Evolutionary conservation across 2,888 invertebrate genomes (phyloP).

Genomic region (Lomographa bimaculata): DNA sequence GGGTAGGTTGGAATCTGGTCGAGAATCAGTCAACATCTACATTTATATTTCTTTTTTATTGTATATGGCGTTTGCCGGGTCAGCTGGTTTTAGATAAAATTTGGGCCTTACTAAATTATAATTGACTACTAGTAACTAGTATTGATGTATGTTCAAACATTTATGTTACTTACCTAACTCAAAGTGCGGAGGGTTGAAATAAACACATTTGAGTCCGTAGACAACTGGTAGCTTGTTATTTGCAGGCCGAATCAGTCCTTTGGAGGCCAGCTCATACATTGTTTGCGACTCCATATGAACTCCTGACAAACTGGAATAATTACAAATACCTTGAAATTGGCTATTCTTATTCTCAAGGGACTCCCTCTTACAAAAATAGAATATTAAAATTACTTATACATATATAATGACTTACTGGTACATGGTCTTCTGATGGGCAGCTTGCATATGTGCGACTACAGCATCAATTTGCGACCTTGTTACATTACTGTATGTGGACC

Average conservation of each 20-base stretch:
- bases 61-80: too few relatives aligned
- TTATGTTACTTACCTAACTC: conserved; percentile 85
- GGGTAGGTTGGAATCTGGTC: too few relatives aligned
- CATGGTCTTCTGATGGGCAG: conserved; percentile 93
- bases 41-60: too few relatives aligned
- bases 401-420: conserved; percentile 93
- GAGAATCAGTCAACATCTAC: too few relatives aligned
- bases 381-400: too few relatives aligned
- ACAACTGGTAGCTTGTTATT: conserved; percentile 88
- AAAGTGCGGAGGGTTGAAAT: conserved; percentile 93
- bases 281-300: conserved; percentile 93
- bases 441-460: conserved; percentile 91
- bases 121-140: too few relatives aligned
- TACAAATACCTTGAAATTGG: too few relatives aligned
- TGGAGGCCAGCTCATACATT: conserved; percentile 93
- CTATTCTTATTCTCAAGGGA: too few relatives aligned
- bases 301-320: conserved; percentile 86
- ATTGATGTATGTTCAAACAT: too few relatives aligned
- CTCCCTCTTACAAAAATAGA: too few relatives aligned
- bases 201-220: conserved; percentile 93
- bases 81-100: too few relatives aligned
- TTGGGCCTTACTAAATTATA: too few relatives aligned
- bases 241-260: conserved; percentile 91
- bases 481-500: conserved; percentile 88
- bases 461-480: conserved; percentile 87